A percentile compares a stretch with the other conserved stretches of the same genome.
phyloP scores from a whole-genome alignment of 2,797 vertebrate species.

The Carcharodon carcharias region DNA sequence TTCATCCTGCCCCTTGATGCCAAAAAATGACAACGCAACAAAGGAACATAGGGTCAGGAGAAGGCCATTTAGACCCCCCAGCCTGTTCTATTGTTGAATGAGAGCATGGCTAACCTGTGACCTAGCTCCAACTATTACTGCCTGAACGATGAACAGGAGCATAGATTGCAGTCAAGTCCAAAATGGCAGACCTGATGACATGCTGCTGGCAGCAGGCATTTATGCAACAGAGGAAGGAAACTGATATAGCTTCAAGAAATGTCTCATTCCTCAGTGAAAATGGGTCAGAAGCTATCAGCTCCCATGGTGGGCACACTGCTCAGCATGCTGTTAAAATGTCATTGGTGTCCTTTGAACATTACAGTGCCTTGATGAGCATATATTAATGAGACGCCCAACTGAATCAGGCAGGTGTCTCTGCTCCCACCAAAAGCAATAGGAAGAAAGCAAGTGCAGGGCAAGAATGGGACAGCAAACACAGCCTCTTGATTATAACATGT shows the following conservation, averaged over 20 bases:
- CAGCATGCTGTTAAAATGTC: background rate
- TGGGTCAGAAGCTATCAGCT: background rate
- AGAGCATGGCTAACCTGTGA: no score
- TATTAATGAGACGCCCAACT: background rate
- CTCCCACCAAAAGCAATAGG: no score
- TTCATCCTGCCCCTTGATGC: background rate
- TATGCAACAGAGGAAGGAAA: background rate
- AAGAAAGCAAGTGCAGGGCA: background rate
- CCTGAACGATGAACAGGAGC: background rate
- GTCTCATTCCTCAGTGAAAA: no score
- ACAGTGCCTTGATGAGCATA: background rate
- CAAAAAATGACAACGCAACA: background rate
- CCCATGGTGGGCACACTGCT: background rate
- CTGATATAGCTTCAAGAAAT: background rate
- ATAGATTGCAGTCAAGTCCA: background rate
- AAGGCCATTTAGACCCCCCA: no score
- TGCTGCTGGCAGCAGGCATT: background rate
- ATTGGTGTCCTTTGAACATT: background rate
- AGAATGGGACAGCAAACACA: background rate
- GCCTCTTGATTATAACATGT: background rate
- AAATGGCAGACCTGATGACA: background rate
- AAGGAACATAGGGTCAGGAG: no score
- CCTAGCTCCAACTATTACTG: background rate
- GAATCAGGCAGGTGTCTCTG: background rate
- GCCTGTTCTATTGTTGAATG: no score